Evolutionary conservation across 2,797 vertebrate genomes (phyloP), one percentile per base, ranked within the genome.

Genomic region (Galago senegalensis): DNA sequence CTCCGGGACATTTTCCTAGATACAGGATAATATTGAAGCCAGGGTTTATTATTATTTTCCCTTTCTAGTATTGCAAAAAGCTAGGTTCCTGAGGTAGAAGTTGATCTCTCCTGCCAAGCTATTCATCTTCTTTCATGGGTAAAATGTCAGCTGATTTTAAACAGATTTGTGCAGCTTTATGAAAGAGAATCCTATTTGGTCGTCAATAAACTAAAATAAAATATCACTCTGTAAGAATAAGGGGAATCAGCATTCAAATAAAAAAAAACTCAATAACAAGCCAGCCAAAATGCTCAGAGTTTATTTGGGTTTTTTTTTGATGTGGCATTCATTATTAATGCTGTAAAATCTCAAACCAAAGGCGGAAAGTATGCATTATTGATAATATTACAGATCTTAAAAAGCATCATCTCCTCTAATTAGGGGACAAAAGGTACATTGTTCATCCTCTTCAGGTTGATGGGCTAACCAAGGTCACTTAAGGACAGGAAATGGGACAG

Each of bases 141-240:
- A 84, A 46, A 70, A 20, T 75, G 85, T 60, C 73, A 43, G 40
- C 81, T 63, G 63, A 92, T 77, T 67, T 92, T 72, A 75, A 87
- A 87, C 63, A 82, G 79, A 93, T 43, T 70, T 75, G 89, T 79
- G 53, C n/a, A 72, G 65, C 70, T 85, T 91, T 93, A 69, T 67
- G 37, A 95, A 94, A 96, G 49, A 83, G 75, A 96, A 77, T 73
- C 40, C 7, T 91, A 79, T 91, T 87, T 94, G 80, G 92, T n/a
- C 92, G 94, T 81, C 87, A 93, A 34, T 79, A 76, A 96, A 79
- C 73, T 46, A 94, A 95, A 93, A 93, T 86, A n/a, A 97, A 97
- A 84, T 87, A 13, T 95, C 60, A 84, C 75, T 92, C 75, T 89
- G n/a, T 67, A 97, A 96, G 40, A 37, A 86, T 56, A 93, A 96